Evolutionary conservation across 2,797 vertebrate genomes (phyloP).

Genomic region (Aeoliscus strigatus): DNA sequence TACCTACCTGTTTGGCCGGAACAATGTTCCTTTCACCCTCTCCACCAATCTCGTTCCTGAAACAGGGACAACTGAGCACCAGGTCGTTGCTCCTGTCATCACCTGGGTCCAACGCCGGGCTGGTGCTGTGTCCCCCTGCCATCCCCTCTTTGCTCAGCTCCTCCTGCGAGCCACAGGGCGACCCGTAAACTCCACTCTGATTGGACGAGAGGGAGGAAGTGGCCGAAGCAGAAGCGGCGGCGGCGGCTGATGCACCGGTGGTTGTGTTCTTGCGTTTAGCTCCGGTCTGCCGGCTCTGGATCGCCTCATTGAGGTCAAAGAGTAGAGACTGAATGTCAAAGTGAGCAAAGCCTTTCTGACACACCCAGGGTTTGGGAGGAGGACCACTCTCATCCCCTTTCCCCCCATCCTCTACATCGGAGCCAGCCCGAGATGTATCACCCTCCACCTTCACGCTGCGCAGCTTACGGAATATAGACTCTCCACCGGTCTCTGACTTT

Average conservation of each 20-base stretch:
- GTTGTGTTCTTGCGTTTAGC: constrained; percentile 97
- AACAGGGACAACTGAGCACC: constrained; percentile 95
- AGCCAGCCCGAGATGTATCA: constrained; percentile 82
- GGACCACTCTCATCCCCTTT: constrained; percentile 82
- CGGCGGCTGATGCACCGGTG: constrained; percentile 93
- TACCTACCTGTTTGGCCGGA: constrained; percentile 78
- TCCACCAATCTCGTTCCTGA: constrained; percentile 96
- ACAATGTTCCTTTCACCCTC: constrained; percentile 93
- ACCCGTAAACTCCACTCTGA: constrained; percentile 81
- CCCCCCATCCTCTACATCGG: constrained; percentile 89
- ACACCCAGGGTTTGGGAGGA: constrained; percentile 85
- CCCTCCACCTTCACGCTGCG: constrained; percentile 91
- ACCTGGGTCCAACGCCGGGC: constrained; percentile 86
- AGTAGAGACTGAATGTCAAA: constrained; percentile 94
- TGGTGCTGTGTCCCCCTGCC: constrained; percentile 51
- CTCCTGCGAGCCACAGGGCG: constrained; percentile 95
- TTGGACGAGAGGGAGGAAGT: constrained; percentile 88
- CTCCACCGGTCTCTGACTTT: constrained; percentile 96
- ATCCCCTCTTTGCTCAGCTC: constrained; percentile 90
- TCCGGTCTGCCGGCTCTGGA: constrained; percentile 87
- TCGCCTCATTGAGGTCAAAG: constrained; percentile 93
- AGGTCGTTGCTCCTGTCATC: constrained; percentile 99
- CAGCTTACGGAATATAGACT: constrained; percentile 96
- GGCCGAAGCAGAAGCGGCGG: constrained; percentile 86
- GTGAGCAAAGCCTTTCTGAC: constrained; percentile 94